Base-by-base conservation (phyloP, 2,113 vertebrate genomes). In the Dunckerocampus dactyliophorus region DNA sequence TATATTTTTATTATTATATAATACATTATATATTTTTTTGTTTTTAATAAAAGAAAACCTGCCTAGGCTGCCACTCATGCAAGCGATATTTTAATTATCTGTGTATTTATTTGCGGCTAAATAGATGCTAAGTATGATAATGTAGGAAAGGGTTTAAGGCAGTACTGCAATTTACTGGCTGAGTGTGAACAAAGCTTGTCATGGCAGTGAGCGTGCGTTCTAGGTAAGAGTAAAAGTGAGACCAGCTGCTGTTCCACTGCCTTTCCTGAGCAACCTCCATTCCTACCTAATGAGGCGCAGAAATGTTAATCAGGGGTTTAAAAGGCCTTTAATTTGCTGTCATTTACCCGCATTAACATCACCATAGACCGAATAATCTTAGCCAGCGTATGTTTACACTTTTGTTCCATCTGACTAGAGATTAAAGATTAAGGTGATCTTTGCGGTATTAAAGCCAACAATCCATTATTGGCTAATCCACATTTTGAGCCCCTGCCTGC, bases 281-380 rank as follows among this genome's bases (percentile, higher is more conserved):
- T 67, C 66, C 67, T 24, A 71, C 37, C 77, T 82, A 86, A 87
- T 82, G 83, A 89, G 67, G 74, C 72, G 20, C 39, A 37, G 28
- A 77, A 66, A 82, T 72, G 76, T 79, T 88, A 81, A 90, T 87
- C 86, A 71, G 58, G 39, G 70, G 39, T 56, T 82, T 87, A 83
- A 85, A 79, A 79, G 63, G 67, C 71, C 79, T 76, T 86, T 86
- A 79, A 88, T 85, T 87, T 88, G 82, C 71, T 65, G 79, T 80
- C 79, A 73, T 85, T 85, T 87, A 80, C 72, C 62, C 73, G 68
- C 24, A 52, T 85, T 85, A 67, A 77, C 82, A 82, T 73, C 75
- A 83, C 85, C 79, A 84, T 60, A 69, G 73, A 67, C 66, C 62
- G 76, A 70, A 76, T 84, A 82, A 87, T 85, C 83, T 79, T 31